These are phyloP conservation scores for Clanis bilineata DNA, from an alignment of 2,888 invertebrate species.

Conservation along the genomic window DNA sequence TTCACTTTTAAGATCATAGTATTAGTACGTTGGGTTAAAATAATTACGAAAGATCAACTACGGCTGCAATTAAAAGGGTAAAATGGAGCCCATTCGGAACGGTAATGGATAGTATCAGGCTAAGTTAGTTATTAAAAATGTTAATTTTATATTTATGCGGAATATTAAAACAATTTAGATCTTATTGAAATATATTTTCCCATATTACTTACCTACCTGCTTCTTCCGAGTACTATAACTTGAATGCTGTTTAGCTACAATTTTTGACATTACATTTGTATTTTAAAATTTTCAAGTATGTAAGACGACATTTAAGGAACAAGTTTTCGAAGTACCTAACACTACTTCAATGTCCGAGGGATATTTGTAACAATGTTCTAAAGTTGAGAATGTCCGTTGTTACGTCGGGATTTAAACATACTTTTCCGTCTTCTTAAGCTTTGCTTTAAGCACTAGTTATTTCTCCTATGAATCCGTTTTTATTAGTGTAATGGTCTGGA, in stretches of 20 bases:
- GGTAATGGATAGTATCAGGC: neutral
- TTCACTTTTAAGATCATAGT: neutral
- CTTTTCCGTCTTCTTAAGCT: neutral
- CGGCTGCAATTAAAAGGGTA: neutral
- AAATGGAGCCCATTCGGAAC: neutral
- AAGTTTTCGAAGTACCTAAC: neutral
- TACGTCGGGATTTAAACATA: neutral
- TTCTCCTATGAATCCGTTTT: too few species aligned
- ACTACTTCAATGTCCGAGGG: neutral
- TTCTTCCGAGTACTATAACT: too few species aligned
- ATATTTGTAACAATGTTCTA: neutral
- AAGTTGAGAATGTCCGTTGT: neutral
- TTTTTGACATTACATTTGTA: too few species aligned
- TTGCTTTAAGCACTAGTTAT: neutral
- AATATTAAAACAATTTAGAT: neutral
- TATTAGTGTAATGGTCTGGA: too few species aligned
- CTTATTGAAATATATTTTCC: neutral
- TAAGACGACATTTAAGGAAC: neutral
- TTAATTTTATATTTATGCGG: neutral
- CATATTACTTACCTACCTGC: neutral
- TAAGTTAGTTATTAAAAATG: conserved; percentile 9
- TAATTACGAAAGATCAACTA: neutral
- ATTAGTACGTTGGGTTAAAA: neutral
- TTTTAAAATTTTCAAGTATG: neutral
- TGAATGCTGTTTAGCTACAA: too few species aligned